Base-by-base conservation (phyloP, 2,888 invertebrate species). In the Chromoteleia sp. region DNA sequence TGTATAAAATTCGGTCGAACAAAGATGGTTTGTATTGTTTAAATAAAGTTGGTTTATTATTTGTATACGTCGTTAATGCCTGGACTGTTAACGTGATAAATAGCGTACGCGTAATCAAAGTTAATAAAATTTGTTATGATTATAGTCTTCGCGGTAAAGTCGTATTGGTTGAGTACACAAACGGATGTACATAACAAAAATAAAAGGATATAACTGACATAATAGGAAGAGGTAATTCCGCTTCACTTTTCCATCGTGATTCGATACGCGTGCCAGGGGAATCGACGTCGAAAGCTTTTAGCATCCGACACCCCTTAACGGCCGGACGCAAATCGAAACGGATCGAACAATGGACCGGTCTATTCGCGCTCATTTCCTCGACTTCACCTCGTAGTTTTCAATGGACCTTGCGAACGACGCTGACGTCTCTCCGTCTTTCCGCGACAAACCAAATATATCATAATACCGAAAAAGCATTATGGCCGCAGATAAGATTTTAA, bases 281-380 rank as follows among this genome's bases (percentile, higher is more conserved):
- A 75, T 82, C 75, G 71, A 82, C 75, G 71, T 82, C 76, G 75
- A 78, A 81, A 81, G 84, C 80, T 84, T 84, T 85, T 81, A 83
- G 84, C 70, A 82, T 81, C 80, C 80, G 65, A 79, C 79, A 68
- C 74, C 63, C 77, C 79, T 80, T 73, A 70, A 80, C 75, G 83
- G 78, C 79, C 75, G 83, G 82, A 84, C 81, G 84, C 83, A 85
- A 85, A 85, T 86, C 84, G 85, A 85, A 85, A 85, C 83, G 81
- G 84, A 84, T 86, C 84, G 85, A 86, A 86, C 83, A 84, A 83
- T 74, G 80, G 81, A 83, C 82, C 73, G 73, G 78, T 68, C 70
- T 74, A 84, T 84, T 82, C 78, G 79, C 73, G 81, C 81, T 83
- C 74, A 78, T 78, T 82, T 80, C 75, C 83, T 81, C 75, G 77